Evolutionary conservation across 2,888 invertebrate species (phyloP).

Genomic region (Metallyticus violacea): DNA sequence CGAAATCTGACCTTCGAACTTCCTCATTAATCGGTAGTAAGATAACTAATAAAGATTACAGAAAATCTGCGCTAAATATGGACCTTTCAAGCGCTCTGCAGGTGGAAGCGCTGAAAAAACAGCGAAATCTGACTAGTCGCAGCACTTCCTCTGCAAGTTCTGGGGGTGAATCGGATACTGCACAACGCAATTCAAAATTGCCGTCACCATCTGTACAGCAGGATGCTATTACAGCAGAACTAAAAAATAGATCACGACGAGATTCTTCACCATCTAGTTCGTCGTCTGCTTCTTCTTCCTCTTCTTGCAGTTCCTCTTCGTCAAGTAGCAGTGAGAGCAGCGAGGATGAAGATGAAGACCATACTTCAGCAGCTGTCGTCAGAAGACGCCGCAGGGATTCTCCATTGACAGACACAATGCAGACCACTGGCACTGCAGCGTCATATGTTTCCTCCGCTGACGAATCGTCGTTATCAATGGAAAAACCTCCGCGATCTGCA

Average conservation of each 20-base stretch:
- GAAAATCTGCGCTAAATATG: constrained; percentile 72
- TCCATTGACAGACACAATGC: neutral
- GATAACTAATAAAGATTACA: constrained; percentile 65
- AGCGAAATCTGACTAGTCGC: constrained; percentile 31
- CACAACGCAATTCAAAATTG: neutral
- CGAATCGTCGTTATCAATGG: constrained; percentile 43
- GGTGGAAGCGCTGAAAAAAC: constrained; percentile 46
- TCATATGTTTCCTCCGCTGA: constrained; percentile 47
- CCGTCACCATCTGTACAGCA: neutral
- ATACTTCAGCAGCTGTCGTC: neutral
- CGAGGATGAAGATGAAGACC: neutral
- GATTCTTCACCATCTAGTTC: constrained; percentile 37
- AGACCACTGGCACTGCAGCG: neutral
- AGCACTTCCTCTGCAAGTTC: constrained; percentile 17
- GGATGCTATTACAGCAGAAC: neutral
- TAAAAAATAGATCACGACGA: neutral
- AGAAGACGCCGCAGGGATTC: neutral
- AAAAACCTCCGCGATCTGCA: constrained; percentile 54
- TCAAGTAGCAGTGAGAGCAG: neutral
- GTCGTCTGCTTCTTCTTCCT: constrained; percentile 40
- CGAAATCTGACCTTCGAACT: constrained; percentile 46
- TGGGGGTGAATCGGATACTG: constrained; percentile 1
- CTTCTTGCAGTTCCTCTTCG: constrained; percentile 36
- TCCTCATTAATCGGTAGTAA: constrained; percentile 22
- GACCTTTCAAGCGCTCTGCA: constrained; percentile 45